Conservation (phyloP, 2,888 invertebrate genomes). For the Drosophila yooni region DNA sequence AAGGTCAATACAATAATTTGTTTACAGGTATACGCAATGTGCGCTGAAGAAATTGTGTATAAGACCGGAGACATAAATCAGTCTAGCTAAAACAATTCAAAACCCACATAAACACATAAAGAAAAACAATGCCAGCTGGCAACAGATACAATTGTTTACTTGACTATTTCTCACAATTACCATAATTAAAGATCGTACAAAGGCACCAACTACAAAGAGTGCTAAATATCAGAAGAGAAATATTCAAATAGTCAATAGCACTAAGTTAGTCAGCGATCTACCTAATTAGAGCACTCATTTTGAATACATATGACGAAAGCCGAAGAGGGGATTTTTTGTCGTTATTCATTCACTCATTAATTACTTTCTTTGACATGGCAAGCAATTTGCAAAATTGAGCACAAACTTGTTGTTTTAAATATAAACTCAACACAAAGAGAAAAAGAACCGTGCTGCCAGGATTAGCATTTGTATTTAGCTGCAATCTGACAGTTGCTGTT, state of each 20-base stretch:
- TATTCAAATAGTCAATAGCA: not conserved
- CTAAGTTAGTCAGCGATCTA: slow-evolving; percentile 15
- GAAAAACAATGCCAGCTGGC: slow-evolving; percentile 46
- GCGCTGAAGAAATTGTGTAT: slow-evolving; percentile 26
- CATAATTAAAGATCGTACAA: slow-evolving; percentile 53
- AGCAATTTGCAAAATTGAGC: slow-evolving; percentile 26
- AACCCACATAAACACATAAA: slow-evolving; percentile 17
- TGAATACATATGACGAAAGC: not conserved
- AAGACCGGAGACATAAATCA: slow-evolving; percentile 41
- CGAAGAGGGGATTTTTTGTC: slow-evolving; percentile 31
- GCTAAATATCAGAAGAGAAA: slow-evolving; percentile 7
- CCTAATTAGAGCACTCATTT: slow-evolving; percentile 1
- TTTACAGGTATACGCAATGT: slow-evolving; percentile 43
- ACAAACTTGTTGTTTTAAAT: slow-evolving; percentile 17
- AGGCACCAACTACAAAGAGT: slow-evolving; percentile 25
- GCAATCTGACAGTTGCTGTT: slow-evolving; percentile 36
- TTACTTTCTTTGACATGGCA: slow-evolving; percentile 23
- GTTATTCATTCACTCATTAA: slow-evolving; percentile 3
- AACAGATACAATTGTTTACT: slow-evolving; percentile 52
- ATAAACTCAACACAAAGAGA: slow-evolving; percentile 3
- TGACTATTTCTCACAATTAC: slow-evolving; percentile 55
- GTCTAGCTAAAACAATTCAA: slow-evolving; percentile 10
- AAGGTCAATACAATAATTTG: slow-evolving; percentile 29
- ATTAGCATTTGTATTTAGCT: slow-evolving; percentile 1
- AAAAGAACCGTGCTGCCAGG: slow-evolving; percentile 52